phyloP scores from a whole-genome alignment of 2,113 vertebrate genomes.

The Psephotus haematonotus region DNA sequence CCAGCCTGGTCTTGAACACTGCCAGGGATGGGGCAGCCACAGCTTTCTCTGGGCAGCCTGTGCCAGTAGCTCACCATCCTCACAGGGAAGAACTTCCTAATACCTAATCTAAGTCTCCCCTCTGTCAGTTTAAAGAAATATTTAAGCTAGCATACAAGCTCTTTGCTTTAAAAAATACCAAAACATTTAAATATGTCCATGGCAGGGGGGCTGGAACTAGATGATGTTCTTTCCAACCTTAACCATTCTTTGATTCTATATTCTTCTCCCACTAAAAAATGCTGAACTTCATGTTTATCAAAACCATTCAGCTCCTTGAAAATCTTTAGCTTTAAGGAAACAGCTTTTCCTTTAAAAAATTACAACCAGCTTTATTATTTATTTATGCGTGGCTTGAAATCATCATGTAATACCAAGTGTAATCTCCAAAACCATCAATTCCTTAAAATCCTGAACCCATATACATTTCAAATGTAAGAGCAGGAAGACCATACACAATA shows the following conservation, averaged over 20 bases:
- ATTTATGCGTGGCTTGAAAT: not conserved
- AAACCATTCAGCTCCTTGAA: not conserved
- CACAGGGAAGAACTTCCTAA: not conserved
- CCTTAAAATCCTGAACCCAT: not conserved
- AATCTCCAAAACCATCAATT: not conserved
- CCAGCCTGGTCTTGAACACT: not conserved
- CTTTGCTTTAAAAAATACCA: conserved; percentile 16
- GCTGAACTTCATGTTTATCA: not conserved
- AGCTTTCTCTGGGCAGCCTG: not conserved
- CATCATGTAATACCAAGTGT: not conserved
- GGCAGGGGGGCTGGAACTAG: not conserved
- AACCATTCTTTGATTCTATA: not conserved
- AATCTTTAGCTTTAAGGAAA: not conserved
- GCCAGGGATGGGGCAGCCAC: not conserved
- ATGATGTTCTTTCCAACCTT: not conserved
- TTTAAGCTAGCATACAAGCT: not conserved
- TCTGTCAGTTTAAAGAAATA: not conserved
- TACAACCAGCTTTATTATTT: not conserved
- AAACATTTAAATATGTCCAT: not conserved
- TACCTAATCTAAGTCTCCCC: not conserved
- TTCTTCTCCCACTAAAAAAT: not conserved
- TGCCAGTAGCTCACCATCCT: not conserved
- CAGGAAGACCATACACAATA: not conserved
- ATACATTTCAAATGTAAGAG: not conserved
- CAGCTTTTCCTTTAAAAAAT: not conserved